Evolutionary conservation across 1,140 invertebrate species (phyloP), one percentile per base, ranked within the genome.

Genomic region (Anastatus disparis): DNA sequence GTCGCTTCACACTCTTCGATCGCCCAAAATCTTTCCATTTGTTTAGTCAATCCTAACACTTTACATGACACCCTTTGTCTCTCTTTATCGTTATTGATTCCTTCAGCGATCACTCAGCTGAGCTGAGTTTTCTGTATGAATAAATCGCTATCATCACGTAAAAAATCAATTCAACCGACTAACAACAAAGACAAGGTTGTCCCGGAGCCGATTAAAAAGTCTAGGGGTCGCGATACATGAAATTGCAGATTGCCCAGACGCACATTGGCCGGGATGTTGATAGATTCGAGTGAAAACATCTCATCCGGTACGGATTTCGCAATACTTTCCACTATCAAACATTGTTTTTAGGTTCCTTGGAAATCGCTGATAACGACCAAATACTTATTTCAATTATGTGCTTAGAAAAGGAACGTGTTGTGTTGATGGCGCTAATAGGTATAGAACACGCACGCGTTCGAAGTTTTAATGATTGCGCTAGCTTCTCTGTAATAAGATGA

Each of bases 401-500:
- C 22, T 24, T 50, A 7, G 48, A 50, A 9, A 8, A 7, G 13
- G 13, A 40, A 40, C 13, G 7, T 8, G 38, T 40, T 13, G 7
- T 13, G 38, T 40, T 13, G 38, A 40, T 40, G 7, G 38, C 38
- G 38, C 38, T 40, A 13, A 40, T 40, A 7, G 13, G 7, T 7
- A 40, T 50, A 7, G 48, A 17, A 24, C 48, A 24, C 48, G 6
- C 8, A 10, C n/a, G n/a, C 7, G 22, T 24, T 9, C 0, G 22
- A 17, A 62, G 38, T 22, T 1, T 38, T 8, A 40, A 13, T 8
- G 38, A 8, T 40, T 40, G 7, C 13, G 38, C 38, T 13, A 40
- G 7, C 38, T 13, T 7, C 7, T 40, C 63, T 3, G 46, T 65
- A 38, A 65, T 38, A 17, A 65, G 50, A 53, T 65, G 44, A 10